These are phyloP conservation scores for Dryobota labecula DNA, from an alignment of 2,888 invertebrate species.

Conservation along the genomic window DNA sequence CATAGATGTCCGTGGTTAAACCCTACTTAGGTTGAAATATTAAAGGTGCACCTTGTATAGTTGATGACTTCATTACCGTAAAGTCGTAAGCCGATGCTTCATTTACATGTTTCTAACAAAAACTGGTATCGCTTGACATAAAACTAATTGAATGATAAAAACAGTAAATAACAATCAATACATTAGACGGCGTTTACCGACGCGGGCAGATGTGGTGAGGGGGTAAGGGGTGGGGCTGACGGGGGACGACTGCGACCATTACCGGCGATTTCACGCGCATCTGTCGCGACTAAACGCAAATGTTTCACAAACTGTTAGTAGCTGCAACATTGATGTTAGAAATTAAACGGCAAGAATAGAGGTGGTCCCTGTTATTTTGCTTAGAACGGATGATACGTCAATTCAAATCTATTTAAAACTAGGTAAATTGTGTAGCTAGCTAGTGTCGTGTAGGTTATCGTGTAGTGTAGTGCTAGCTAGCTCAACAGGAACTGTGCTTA, in stretches of 20 bases:
- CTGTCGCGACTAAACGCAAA: constrained; percentile 68
- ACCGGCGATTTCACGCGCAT: constrained; percentile 75
- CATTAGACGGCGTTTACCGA: constrained; percentile 54
- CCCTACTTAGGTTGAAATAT: neutral
- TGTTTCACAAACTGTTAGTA: constrained; percentile 28
- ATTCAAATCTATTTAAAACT: neutral
- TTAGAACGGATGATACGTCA: neutral
- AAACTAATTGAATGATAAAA: constrained; percentile 62
- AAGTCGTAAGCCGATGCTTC: constrained; percentile 9
- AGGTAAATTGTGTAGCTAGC: too few species aligned
- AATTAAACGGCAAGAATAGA: neutral
- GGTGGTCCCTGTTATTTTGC: too few species aligned
- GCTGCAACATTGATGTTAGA: constrained; percentile 5
- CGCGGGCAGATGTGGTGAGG: constrained; percentile 53
- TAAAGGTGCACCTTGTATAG: neutral
- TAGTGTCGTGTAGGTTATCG: too few species aligned
- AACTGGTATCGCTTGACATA: constrained; percentile 47
- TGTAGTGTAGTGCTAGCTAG: too few species aligned
- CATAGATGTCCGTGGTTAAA: too few species aligned
- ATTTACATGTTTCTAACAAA: constrained; percentile 47
- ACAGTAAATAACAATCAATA: constrained; percentile 49
- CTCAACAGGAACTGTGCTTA: neutral
- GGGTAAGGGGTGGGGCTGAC: constrained; percentile 18
- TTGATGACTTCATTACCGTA: constrained; percentile 30
- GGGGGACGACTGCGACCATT: constrained; percentile 48